Evolutionary conservation across 1,140 invertebrate species (phyloP), one percentile per base, ranked within the genome.

Genomic region (Dufourea novaeangliae): DNA sequence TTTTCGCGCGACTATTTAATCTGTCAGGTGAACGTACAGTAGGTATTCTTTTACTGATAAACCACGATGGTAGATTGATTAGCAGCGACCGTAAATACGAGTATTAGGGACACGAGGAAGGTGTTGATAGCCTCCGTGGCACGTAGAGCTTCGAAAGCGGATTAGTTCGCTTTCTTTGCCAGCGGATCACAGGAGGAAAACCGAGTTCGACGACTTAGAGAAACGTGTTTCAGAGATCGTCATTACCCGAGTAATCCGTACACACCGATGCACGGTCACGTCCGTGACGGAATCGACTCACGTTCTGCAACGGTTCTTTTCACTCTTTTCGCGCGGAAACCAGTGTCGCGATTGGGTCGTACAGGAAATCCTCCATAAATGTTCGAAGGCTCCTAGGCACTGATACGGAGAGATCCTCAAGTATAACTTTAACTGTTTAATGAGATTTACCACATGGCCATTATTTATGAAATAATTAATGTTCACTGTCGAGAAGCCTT

Each of bases 201-300:
- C 34, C 57, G 20, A 37, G 57, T 61, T 61, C 57, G 32, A 37
- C 34, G 57, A 61, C 57, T 61, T 34, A 29, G 29, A 12, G 14
- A 32, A 59, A 4, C 54, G 27, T n/a, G n/a, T 56, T 29, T 29
- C 4, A 20, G 27, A 57, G 56, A 20, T n/a, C 29, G 29, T 34
- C 57, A 32, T 20, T 37, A 1, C n/a, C 12, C 20, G 52, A 7
- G 22, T 22, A 37, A 61, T 61, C 57, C 57, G 34, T 0, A 22
- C 34, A 32, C 32, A 61, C 37, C 29, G 14, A 20, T 34, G 29
- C 56, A 17, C 17, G 27, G 4, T 22, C 27, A 10, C 57, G 57
- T 34, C 10, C 25, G 25, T 20, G 6, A 29, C 7, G 56, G 34
- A 59, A 59, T 59, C 29, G 12, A 57, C 14, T 57, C 27, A 2